phyloP scores from a whole-genome alignment of 2,888 invertebrate species.

The Carpatolechia fugitivella region DNA sequence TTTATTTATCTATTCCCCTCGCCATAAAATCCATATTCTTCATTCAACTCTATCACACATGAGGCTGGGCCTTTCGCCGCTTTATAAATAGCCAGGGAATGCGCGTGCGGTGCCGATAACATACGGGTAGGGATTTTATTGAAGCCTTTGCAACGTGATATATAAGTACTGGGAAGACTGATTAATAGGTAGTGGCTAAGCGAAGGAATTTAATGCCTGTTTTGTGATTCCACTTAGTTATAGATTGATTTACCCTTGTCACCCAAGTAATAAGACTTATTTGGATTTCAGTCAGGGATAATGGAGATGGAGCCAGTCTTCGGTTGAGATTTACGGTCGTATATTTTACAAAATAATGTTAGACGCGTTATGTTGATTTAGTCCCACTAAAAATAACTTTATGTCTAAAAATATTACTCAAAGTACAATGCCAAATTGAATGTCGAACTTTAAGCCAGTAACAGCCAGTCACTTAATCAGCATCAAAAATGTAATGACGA shows the following conservation, averaged over 20 bases:
- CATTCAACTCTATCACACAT: slow-evolving; percentile 55
- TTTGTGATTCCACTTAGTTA: slow-evolving; percentile 13
- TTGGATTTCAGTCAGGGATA: not conserved
- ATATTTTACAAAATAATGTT: no score
- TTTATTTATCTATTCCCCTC: slow-evolving; percentile 6
- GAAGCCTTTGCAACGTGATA: slow-evolving; percentile 46
- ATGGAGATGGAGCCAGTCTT: no score
- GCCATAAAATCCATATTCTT: slow-evolving; percentile 44
- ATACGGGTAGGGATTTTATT: slow-evolving; percentile 47
- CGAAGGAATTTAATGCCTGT: slow-evolving; percentile 28
- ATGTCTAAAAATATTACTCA: no score
- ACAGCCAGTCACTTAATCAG: no score
- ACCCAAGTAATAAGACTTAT: slow-evolving; percentile 6
- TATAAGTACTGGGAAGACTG: slow-evolving; percentile 38
- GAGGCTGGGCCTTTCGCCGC: slow-evolving; percentile 51
- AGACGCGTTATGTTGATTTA: no score
- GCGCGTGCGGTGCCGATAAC: slow-evolving; percentile 46
- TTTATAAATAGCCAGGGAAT: slow-evolving; percentile 68
- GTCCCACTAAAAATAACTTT: no score
- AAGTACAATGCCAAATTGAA: no score
- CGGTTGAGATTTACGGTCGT: no score
- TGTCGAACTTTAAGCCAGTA: no score
- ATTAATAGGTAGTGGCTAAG: slow-evolving; percentile 40
- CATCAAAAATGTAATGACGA: no score
- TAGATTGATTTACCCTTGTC: slow-evolving; percentile 3